These are phyloP conservation scores for Halesus radiatus DNA, from an alignment of 1,140 invertebrate genomes.

Conservation along the genomic window DNA sequence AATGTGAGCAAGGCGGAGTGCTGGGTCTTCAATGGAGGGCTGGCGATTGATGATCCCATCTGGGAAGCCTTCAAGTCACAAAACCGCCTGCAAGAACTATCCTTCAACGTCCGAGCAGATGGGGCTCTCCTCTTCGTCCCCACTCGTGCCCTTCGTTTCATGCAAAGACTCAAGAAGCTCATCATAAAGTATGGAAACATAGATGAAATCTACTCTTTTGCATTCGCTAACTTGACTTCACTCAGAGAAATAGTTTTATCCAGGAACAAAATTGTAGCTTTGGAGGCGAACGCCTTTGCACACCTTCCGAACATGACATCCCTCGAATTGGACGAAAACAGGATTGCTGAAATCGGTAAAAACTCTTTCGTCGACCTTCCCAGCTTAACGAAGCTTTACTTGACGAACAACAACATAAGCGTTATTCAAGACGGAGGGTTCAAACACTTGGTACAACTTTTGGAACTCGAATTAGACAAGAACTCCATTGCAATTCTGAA, in stretches of 20 bases:
- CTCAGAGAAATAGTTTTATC: constrained; percentile 78
- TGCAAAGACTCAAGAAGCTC: constrained; percentile 76
- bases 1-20: constrained; percentile 71
- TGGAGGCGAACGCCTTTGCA: constrained; percentile 78
- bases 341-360: constrained; percentile 78
- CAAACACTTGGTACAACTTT: constrained; percentile 74
- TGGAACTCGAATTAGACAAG: constrained; percentile 78
- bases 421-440: constrained; percentile 81
- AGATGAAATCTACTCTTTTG: constrained; percentile 74
- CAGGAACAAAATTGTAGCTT: constrained; percentile 76
- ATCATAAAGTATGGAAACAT: constrained; percentile 81
- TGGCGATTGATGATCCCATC: constrained; percentile 74
- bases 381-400: constrained; percentile 75
- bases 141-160: constrained; percentile 74
- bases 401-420: constrained; percentile 81
- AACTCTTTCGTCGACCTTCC: constrained; percentile 82
- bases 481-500: constrained; percentile 80
- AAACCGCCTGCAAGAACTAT: constrained; percentile 75
- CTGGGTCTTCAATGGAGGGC: constrained; percentile 77
- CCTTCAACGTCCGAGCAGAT: constrained; percentile 77
- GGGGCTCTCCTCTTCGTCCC: constrained; percentile 79
- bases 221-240: constrained; percentile 79
- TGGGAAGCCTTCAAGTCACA: constrained; percentile 83
- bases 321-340: constrained; percentile 80
- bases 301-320: constrained; percentile 75